Evolutionary conservation across 92 coral and sea anemone species (phyloP), one percentile per base, ranked within the genome.

Genomic region (Epizoanthus illoricatus): DNA sequence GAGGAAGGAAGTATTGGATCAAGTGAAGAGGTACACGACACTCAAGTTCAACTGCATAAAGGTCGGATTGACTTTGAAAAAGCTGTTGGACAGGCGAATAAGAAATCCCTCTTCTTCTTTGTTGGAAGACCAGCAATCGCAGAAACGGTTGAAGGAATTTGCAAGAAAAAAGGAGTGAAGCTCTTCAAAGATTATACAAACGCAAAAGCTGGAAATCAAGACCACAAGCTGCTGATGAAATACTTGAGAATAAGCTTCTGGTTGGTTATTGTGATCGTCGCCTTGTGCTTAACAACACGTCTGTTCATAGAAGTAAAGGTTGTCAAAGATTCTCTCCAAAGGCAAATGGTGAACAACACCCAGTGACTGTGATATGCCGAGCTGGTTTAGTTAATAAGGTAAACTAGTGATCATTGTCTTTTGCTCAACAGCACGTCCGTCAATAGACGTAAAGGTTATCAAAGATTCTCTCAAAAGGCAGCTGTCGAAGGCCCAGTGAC

Each of bases 91-190:
- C 73, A 66, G 18, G 82, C 91, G 49, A 74, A 23, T 4, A 88
- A 84, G 76, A 79, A 57, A 5, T 69, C 91, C 5, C 19, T 58
- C 45, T 84, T 86, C 42, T 88, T 81, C n/a, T 88, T 88, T 64
- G 91, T 88, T 3, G 88, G 91, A 33, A 84, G 91, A 58, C 88
- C 91, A 55, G 91, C 80, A 58, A 79, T 88, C 9, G 91, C 88
- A 39, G 79, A 88, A 52, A 60, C 4, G 12, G 59, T 88, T 7
- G 73, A 67, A 61, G 58, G 79, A 57, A 64, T 85, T 17, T 88
- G 91, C 81, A 54, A 78, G 62, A 66, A 71, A 55, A 88, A 72
- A 8, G 88, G 88, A 3, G 24, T 88, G 7, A 78, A 23, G 20
- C 45, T 88, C 19, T 42, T 72, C 9, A 85, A 71, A 65, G 88